Evolutionary conservation across 2,888 invertebrate genomes (phyloP), one percentile per base, ranked within the genome.

Genomic region (Lampropteryx suffumata): DNA sequence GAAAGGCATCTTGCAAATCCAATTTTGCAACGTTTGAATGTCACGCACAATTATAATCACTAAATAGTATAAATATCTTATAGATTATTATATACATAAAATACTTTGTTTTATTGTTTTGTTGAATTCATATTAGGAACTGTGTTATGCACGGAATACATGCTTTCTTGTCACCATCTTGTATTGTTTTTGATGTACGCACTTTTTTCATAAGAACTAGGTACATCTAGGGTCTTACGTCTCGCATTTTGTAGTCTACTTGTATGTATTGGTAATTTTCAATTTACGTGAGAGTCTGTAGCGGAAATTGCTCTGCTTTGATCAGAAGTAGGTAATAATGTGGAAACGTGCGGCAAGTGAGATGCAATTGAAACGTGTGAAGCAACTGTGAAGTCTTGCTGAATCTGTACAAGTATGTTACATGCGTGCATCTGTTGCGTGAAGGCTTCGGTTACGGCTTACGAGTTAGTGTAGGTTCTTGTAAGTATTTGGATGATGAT

Each of bases 341-440:
- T 17, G 30, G 32, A 7, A 37, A 33, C 76, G 76, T 75, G 76
- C 72, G 68, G 63, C 49, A 61, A 59, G 53, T 53, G 34, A 56
- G 69, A 55, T 69, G 67, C 64, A 64, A 64, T 42, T 50, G 48
- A 59, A 56, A 53, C 71, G 68, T 75, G 70, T 75, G 76, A 76
- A 73, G 60, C 49, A 49, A 54, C 21, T 27, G 49, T 27, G 32
- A 8, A 7, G 6, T 8, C 30, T 11, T 11, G n/a, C 17, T 27
- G 27, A 45, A 17, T 45, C 45, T 27, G 24, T 6, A 34, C 12
- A 48, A 49, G 50, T 49, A 46, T 34, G 5, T 10, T 55, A 64
- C 61, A 64, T 61, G 69, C 63, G 57, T 64, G 67, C 28, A 28
- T 42, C 10, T 49, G 12, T 36, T 42, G 37, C 49, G 32, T 37